Conservation (phyloP, 2,113 vertebrate genomes). For the Brachypodius melanocephalos region DNA sequence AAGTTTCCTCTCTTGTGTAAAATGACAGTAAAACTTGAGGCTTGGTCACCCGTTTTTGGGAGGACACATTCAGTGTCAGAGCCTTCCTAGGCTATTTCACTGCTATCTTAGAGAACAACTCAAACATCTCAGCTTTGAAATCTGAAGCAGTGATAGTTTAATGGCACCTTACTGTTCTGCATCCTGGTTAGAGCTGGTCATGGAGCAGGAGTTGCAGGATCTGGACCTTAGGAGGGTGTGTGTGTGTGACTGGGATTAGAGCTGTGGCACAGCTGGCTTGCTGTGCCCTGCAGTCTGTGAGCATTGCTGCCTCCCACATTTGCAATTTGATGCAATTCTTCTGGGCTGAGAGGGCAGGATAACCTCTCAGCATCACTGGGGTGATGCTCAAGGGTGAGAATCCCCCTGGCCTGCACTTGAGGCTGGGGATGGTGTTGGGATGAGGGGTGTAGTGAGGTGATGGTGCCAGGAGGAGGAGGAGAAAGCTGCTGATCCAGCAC, state of each 20-base stretch:
- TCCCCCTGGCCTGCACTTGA: neutral
- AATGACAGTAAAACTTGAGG: neutral
- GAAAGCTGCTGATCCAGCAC: neutral
- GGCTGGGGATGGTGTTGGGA: neutral
- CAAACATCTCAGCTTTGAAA: neutral
- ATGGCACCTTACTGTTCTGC: neutral
- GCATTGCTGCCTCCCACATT: fast-evolving
- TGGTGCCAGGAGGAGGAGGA: neutral
- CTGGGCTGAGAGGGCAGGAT: neutral
- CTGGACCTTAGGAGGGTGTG: neutral
- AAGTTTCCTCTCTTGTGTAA: neutral
- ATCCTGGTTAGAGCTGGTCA: neutral
- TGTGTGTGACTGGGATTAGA: neutral
- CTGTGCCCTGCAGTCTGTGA: neutral
- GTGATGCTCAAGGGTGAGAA: neutral
- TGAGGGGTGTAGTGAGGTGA: neutral
- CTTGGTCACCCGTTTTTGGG: neutral
- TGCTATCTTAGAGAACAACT: neutral
- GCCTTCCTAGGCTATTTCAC: neutral
- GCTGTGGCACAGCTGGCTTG: neutral
- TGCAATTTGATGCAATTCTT: neutral
- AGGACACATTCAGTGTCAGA: neutral
- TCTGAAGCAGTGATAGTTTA: neutral
- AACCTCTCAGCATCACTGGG: neutral
- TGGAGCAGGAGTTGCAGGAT: neutral